A percentile compares a stretch with the other conserved stretches of the same genome.
Evolutionary conservation across 2,113 vertebrate genomes (phyloP).

Genomic region (Solenodon paradoxus): DNA sequence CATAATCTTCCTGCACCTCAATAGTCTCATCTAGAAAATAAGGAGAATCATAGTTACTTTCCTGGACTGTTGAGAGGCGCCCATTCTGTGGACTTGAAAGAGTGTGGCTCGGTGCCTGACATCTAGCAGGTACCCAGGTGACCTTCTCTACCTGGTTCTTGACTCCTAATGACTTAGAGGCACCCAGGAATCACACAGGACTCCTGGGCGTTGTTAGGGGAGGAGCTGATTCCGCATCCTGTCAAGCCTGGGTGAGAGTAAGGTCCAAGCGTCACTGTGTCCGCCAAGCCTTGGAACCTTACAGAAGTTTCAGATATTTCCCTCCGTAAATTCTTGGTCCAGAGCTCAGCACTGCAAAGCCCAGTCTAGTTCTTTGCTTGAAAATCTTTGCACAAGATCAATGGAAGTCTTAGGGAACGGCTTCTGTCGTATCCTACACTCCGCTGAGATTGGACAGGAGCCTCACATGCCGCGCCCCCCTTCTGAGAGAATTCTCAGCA

Average conservation of each 20-base stretch:
- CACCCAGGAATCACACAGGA: too few species aligned
- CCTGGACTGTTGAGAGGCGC: background rate
- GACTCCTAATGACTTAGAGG: background rate
- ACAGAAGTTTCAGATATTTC: background rate
- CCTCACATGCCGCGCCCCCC: too few species aligned
- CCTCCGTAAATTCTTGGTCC: background rate
- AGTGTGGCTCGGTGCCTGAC: background rate
- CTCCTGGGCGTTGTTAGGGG: background rate
- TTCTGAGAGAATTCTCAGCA: background rate
- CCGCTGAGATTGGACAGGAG: background rate
- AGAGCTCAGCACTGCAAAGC: background rate
- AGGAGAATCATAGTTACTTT: background rate
- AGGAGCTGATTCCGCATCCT: background rate
- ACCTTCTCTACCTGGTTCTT: background rate
- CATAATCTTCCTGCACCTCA: background rate
- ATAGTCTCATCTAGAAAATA: background rate
- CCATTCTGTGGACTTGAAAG: background rate
- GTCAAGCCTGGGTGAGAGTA: too few species aligned
- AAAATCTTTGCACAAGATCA: slow-evolving; percentile 10
- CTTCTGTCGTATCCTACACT: background rate
- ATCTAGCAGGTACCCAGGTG: background rate
- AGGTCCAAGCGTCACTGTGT: background rate
- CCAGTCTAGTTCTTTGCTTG: background rate
- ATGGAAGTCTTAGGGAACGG: background rate
- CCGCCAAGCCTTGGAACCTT: background rate